These are phyloP conservation scores for Mastomys coucha DNA, from an alignment of 2,113 vertebrate genomes.

Conservation along the genomic window DNA sequence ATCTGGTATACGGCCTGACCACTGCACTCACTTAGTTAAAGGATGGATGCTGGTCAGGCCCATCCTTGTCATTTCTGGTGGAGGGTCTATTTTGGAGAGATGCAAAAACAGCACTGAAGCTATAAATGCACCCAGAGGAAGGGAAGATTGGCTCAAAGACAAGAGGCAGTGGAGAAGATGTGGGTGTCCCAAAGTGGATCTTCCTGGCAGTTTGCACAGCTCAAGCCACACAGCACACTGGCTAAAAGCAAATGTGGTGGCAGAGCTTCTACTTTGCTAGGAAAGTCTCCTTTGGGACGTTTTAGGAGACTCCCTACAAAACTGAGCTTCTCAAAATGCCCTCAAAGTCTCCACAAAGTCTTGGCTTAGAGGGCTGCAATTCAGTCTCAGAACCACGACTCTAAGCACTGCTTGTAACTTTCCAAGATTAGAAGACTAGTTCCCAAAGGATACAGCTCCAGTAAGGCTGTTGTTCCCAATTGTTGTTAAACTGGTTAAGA, in stretches of 20 bases:
- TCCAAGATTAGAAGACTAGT: background rate
- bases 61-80: conserved; percentile 55
- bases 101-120: background rate
- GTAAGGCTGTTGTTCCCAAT: too few species aligned
- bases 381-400: background rate
- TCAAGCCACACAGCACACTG: background rate
- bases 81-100: conserved; percentile 60
- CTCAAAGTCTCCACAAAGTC: background rate
- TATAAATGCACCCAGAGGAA: background rate
- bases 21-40: conserved; percentile 71
- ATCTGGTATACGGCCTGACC: background rate
- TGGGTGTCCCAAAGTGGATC: background rate
- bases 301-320: background rate
- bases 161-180: fast-evolving
- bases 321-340: background rate
- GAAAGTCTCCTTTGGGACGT: background rate
- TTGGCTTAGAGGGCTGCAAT: background rate
- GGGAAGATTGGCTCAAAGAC: fast-evolving
- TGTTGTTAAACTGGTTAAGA: background rate
- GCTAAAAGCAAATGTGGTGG: fast-evolving
- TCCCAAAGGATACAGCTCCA: background rate
- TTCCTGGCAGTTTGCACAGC: background rate
- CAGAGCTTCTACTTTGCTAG: background rate
- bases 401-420: background rate
- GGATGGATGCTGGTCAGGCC: conserved; percentile 44